These are phyloP conservation scores for Gallinago solitaria DNA, from an alignment of 2,797 vertebrate species.

Conservation along the genomic window DNA sequence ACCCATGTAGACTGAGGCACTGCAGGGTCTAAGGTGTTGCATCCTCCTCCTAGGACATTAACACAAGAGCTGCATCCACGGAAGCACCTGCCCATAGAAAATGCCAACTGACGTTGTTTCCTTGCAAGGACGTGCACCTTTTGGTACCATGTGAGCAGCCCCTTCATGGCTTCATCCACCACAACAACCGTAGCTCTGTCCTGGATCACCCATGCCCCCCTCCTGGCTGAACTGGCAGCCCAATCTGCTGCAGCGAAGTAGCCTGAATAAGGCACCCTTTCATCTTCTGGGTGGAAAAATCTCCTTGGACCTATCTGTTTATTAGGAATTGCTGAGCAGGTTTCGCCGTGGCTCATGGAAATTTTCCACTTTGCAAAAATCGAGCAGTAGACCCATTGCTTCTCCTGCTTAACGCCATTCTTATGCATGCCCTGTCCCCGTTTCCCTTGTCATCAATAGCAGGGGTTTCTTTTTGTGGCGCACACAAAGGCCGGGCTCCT, in stretches of 20 bases:
- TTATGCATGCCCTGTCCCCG: not conserved
- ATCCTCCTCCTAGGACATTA: not conserved
- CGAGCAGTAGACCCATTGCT: not conserved
- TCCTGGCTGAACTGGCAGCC: not conserved
- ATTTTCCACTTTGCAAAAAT: not conserved
- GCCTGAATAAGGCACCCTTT: not conserved
- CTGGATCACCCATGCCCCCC: not conserved
- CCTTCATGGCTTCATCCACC: not conserved
- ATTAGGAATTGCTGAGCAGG: not conserved
- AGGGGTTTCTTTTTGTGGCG: not conserved
- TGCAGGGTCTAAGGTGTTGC: not conserved
- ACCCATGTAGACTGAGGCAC: not conserved
- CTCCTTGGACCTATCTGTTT: not conserved
- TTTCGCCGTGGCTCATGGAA: not conserved
- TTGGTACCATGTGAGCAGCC: not conserved
- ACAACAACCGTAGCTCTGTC: not conserved
- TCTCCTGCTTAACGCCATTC: not conserved
- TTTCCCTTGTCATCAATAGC: slow-evolving; percentile 16
- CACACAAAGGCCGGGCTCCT: not conserved
- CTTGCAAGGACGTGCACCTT: not conserved
- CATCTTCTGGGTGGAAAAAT: not conserved
- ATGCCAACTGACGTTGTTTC: not conserved
- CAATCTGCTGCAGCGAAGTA: not conserved
- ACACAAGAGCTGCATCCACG: not conserved
- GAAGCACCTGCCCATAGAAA: not conserved